Base-by-base conservation (phyloP, 1,140 invertebrate species). In the Medauroidea extradentata region DNA sequence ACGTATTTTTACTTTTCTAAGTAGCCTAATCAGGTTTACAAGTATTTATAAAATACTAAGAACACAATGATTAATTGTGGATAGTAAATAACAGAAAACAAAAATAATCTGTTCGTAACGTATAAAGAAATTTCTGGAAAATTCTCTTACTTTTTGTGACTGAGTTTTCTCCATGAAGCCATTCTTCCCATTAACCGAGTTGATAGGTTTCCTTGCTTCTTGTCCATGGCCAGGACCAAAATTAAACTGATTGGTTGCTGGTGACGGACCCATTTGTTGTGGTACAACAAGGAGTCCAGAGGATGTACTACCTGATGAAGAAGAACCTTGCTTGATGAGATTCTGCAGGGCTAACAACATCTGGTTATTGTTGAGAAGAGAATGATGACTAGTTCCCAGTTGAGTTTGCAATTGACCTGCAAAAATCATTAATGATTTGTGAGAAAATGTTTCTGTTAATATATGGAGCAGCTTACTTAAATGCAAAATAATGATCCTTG, bases 371-470 rank as follows among this genome's bases (percentile, higher is more conserved):
- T 66, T 66, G 18, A 70, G 62, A 14, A 70, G 61, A 42, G 64
- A 67, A 2, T 62, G 57, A 18, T 62, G 62, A 18, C 54, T 62
- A 50, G 27, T 61, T 27, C 64, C 60, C 44, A 63, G 65, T 59
- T 67, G 62, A 21, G 52, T 39, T 53, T 65, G 66, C 60, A 71
- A 63, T 51, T 74, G 74, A 43, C 69, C 66, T 13, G 73, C 71
- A 16, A 75, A 4, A 34, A 11, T n/a, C n/a, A n/a, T n/a, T n/a
- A n/a, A n/a, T n/a, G n/a, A n/a, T n/a, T n/a, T n/a, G n/a, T n/a
- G n/a, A n/a, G n/a, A n/a, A n/a, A n/a, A n/a, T n/a, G n/a, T n/a
- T n/a, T n/a, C n/a, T n/a, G n/a, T n/a, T n/a, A n/a, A n/a, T n/a
- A n/a, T n/a, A n/a, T n/a, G n/a, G n/a, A n/a, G n/a, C n/a, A n/a